Base-by-base conservation (phyloP, 2,797 vertebrate genomes). In the Arnoldichthys spilopterus region DNA sequence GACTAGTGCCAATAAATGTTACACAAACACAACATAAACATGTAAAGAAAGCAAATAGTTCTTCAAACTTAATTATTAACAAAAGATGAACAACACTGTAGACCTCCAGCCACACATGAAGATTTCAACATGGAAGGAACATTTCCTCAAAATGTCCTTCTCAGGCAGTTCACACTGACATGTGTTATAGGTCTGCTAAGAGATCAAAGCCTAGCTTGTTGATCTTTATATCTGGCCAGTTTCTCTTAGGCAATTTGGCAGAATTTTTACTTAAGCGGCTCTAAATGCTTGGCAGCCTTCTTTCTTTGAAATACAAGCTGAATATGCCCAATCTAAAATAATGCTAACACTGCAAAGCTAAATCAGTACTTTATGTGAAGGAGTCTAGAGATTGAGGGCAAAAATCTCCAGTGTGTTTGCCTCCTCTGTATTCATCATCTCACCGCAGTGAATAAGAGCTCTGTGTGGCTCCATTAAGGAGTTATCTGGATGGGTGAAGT, bases 391-490 rank as follows among this genome's bases (percentile, higher is more conserved):
- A 61, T 80, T 37, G 22, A 67, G 72, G 49, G 61, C 59, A 28
- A 45, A 82, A 71, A 62, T 53, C 26, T 66, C 18, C 53, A 66
- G 62, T 13, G 6, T 47, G 59, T 67, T 56, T 77, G 22, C 47
- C 70, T 78, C 45, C 15, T 26, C 59, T 72, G 58, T 69, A 80
- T 77, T 79, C 59, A 47, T 66, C 70, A 72, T 45, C 61, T 61
- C 22, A 20, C 54, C 26, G 61, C 34, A 72, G 79, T 85, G 80
- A 84, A 85, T 83, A 37, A 79, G 67, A 58, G 8, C 76, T 81
- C 64, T 83, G 82, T 83, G 75, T 6, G 28, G 51, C 47, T 53
- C 59, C 59, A 32, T 62, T 58, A 56, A 16, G 28, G 15, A 71
- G 61, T 32, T 72, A 78, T 73, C 72, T 61, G 49, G 20, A 71